Conservation (phyloP, 2,888 invertebrate species). For the Acronicta psi region DNA sequence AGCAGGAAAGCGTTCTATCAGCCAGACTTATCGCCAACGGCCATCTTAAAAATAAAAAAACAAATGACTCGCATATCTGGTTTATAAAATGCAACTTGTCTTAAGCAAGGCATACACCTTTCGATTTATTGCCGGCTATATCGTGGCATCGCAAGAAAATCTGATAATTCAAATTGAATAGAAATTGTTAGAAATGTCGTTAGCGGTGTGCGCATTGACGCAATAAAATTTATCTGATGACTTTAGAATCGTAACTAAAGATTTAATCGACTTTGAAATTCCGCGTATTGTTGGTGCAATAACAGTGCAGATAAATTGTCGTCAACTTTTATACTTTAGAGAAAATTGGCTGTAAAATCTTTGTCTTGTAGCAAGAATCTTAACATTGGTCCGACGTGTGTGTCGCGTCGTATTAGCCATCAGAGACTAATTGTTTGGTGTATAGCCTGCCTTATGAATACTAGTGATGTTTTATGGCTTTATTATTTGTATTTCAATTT, state of each 20-base stretch:
- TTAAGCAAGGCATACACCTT: constrained; percentile 45
- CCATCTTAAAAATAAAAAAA: constrained; percentile 62
- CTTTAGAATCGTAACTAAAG: constrained; percentile 36
- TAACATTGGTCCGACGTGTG: not conserved
- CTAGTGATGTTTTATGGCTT: constrained; percentile 12
- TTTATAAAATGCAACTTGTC: constrained; percentile 55
- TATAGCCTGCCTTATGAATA: constrained; percentile 17
- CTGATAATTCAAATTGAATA: constrained; percentile 48
- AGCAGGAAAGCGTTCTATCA: constrained; percentile 59
- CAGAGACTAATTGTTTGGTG: constrained; percentile 31
- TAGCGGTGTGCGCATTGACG: constrained; percentile 32
- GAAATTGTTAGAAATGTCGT: constrained; percentile 45
- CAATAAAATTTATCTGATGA: constrained; percentile 29
- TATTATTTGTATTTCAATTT: constrained; percentile 10
- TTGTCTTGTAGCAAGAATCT: constrained; percentile 7
- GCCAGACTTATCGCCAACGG: constrained; percentile 48
- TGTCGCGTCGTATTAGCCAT: constrained; percentile 8
- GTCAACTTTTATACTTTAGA: not conserved
- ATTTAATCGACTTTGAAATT: constrained; percentile 25
- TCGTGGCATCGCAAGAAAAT: constrained; percentile 27
- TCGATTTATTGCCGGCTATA: constrained; percentile 40
- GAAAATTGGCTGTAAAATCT: constrained; percentile 7
- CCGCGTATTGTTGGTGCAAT: constrained; percentile 27
- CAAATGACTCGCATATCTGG: constrained; percentile 57
- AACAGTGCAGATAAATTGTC: constrained; percentile 4